Evolutionary conservation across 2,113 vertebrate genomes (phyloP).

Genomic region (Cavia porcellus): DNA sequence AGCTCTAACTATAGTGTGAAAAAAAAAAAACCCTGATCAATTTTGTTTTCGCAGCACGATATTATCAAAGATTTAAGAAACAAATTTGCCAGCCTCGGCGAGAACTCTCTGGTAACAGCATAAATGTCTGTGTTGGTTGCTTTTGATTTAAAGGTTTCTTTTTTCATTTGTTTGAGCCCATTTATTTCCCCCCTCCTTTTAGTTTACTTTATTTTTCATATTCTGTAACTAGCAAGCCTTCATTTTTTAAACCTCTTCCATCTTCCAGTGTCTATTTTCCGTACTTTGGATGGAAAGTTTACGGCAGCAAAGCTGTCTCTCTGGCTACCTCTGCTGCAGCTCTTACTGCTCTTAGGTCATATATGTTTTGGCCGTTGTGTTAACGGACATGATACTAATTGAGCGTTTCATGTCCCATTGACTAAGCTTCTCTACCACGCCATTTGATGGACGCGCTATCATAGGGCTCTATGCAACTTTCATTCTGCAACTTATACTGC

Average conservation of each 20-base stretch:
- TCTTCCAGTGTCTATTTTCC: constrained; percentile 88
- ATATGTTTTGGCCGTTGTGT: constrained; percentile 88
- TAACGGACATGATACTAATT: constrained; percentile 89
- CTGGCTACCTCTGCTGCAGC: constrained; percentile 88
- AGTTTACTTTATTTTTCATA: constrained; percentile 88
- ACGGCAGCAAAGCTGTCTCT: constrained; percentile 89
- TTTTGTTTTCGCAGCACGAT: constrained; percentile 92
- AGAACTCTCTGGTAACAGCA: constrained; percentile 92
- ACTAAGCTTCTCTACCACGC: constrained; percentile 89
- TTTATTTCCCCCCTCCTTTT: constrained; percentile 83
- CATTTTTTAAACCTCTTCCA: constrained; percentile 93
- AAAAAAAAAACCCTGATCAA: constrained; percentile 87
- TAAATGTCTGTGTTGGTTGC: constrained; percentile 91
- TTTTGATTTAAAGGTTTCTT: constrained; percentile 88
- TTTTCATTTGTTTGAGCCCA: constrained; percentile 88
- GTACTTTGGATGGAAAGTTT: constrained; percentile 91
- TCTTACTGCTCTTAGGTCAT: constrained; percentile 89
- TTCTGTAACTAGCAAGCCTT: constrained; percentile 89
- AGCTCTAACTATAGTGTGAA: constrained; percentile 86
- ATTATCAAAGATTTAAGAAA: constrained; percentile 93
- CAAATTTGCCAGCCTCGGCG: constrained; percentile 91
- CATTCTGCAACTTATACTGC: constrained; percentile 88
- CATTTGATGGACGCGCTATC: constrained; percentile 86
- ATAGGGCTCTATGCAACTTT: constrained; percentile 91
- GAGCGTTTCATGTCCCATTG: constrained; percentile 88